Base-by-base conservation (phyloP, 2,113 vertebrate species). In the Nothocercus nigrocapillus region DNA sequence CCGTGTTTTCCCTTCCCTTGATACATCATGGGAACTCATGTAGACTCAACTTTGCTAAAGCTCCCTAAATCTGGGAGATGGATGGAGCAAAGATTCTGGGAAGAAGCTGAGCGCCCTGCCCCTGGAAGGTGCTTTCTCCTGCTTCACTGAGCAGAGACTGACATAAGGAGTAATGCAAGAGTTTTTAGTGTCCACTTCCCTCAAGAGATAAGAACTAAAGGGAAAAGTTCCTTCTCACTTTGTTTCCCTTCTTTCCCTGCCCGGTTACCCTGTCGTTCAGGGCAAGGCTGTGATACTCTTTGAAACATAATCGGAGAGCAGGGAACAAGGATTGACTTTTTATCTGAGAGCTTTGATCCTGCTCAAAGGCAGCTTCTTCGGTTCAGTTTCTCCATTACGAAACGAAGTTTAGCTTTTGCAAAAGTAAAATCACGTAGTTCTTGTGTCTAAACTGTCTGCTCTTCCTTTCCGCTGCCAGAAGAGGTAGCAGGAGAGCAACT, bases 401-500 rank as follows among this genome's bases (percentile, higher is more conserved):
- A 85, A 81, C 83, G 30, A 28, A 34, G 40, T 59, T 92, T 64
- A 61, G 53, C 83, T 42, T 58, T 85, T 79, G 58, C 53, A 6
- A 32, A 70, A 84, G 67, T 89, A 56, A 32, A 78, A 53, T 90
- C 93, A 68, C 82, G 6, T 25, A 45, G 14, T 75, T 49, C 53
- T 82, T 36, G 34, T 68, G 21, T 82, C 88, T 61, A 49, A 67
- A 6, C 54, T 54, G n/a, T 8, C 13, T 95, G 95, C 79, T 92
- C 69, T 95, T 95, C 66, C 86, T 2, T 88, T 73, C 32, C 32
- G 38, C 92, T 91, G 68, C 95, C 97, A 95, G 96, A 93, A 97
- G 97, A 95, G 96, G 97, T 96, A 96, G 96, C 85, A 96, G 94
- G 90, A 97, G 97, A 96, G 96, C 95, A 97, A 4, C 25, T 72